These are phyloP conservation scores for Myiagra hebetior DNA, from an alignment of 2,113 vertebrate genomes.

Conservation along the genomic window DNA sequence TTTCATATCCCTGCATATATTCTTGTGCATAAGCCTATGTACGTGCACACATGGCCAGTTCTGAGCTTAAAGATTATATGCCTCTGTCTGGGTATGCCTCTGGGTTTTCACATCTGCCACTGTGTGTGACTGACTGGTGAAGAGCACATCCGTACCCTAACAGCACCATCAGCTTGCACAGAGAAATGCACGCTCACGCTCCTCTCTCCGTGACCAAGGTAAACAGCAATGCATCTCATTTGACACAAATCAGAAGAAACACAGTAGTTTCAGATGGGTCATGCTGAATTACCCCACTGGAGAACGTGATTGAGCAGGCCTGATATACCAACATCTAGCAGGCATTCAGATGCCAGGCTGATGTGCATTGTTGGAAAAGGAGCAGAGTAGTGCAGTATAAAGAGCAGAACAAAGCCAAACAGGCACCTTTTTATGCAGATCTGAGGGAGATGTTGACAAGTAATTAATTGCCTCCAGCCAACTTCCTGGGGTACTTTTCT, in stretches of 20 bases:
- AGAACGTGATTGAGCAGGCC: neutral
- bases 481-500: slow-evolving; percentile 6
- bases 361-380: neutral
- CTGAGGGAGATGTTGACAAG: slow-evolving; percentile 3
- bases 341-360: neutral
- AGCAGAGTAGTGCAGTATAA: neutral
- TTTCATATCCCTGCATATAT: neutral
- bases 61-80: neutral
- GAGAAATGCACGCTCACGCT: neutral
- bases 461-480: slow-evolving; percentile 39
- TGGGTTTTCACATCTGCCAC: slow-evolving; percentile 17
- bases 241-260: neutral
- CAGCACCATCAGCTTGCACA: neutral
- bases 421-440: slow-evolving; percentile 31
- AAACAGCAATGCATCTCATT: neutral
- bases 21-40: neutral
- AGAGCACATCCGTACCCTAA: neutral
- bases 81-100: neutral
- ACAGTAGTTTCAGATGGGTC: neutral
- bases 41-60: neutral
- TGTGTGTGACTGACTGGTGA: neutral
- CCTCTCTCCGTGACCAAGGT: neutral
- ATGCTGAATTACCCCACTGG: neutral
- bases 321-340: neutral
- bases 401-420: slow-evolving; percentile 12